phyloP scores from a whole-genome alignment of 2,888 invertebrate species.

The Pseudanteris insignis region DNA sequence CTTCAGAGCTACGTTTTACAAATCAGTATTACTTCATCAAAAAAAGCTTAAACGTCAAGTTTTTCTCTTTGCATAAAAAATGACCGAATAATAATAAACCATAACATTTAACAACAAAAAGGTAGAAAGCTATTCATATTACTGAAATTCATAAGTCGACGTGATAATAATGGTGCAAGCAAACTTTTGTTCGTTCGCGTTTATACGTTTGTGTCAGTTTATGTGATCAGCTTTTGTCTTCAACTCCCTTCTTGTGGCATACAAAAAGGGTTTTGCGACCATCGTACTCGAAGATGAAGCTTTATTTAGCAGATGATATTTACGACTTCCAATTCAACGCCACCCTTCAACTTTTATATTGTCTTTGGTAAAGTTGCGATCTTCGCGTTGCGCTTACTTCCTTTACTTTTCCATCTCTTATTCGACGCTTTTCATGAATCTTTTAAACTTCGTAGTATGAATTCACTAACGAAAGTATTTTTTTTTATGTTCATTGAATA shows the following conservation, averaged over 20 bases:
- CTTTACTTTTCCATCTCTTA: constrained; percentile 4
- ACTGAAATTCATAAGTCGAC: too few relatives aligned
- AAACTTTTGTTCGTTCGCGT: constrained; percentile 41
- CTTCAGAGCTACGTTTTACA: too few relatives aligned
- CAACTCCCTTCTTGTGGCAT: constrained; percentile 42
- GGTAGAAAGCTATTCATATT: constrained; percentile 40
- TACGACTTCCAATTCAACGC: constrained; percentile 61
- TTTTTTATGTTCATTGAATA: too few relatives aligned
- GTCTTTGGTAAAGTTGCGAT: constrained; percentile 56
- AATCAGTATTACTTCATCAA: too few relatives aligned
- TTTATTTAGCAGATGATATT: constrained; percentile 67
- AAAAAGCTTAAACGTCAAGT: too few relatives aligned
- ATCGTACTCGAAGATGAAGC: constrained; percentile 59
- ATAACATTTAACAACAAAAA: constrained; percentile 31
- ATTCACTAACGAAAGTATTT: neutral
- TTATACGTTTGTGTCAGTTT: constrained; percentile 58
- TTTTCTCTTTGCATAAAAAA: too few relatives aligned
- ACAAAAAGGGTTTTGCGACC: constrained; percentile 57
- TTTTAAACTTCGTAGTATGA: neutral
- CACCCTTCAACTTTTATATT: constrained; percentile 59
- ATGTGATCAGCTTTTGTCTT: constrained; percentile 59
- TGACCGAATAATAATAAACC: too few relatives aligned
- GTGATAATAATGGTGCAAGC: constrained; percentile 41
- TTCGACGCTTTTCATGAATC: neutral
- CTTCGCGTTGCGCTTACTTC: constrained; percentile 34